These are phyloP conservation scores for Trochalopteron elliotii DNA, from an alignment of 2,113 vertebrate species.

Conservation along the genomic window DNA sequence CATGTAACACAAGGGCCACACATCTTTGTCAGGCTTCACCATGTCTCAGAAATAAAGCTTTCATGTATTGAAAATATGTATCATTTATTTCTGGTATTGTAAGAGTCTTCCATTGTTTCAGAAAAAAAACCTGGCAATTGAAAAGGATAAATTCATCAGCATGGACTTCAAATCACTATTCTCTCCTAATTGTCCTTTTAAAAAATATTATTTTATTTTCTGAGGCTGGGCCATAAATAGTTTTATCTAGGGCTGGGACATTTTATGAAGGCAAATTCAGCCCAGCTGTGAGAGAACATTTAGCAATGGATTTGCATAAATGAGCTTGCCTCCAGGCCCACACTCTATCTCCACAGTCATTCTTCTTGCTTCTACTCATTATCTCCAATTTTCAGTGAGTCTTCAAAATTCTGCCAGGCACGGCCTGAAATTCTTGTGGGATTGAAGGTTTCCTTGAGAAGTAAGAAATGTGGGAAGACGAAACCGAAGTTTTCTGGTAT, in stretches of 20 bases:
- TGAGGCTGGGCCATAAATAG: neutral
- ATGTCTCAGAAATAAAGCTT: neutral
- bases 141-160: neutral
- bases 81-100: neutral
- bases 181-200: neutral
- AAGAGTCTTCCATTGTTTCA: neutral
- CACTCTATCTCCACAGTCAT: neutral
- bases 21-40: neutral
- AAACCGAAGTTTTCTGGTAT: neutral
- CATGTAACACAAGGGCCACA: neutral
- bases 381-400: neutral
- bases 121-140: neutral
- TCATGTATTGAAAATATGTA: neutral
- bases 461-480: neutral
- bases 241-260: neutral
- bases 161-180: neutral
- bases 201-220: neutral
- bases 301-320: constrained; percentile 26
- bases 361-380: constrained; percentile 9
- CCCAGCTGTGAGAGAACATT: neutral
- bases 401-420: neutral
- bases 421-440: neutral
- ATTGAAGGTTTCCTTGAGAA: neutral
- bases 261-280: neutral
- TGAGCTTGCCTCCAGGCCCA: neutral